Percentiles rank a stretch among this genome's conserved stretches.
phyloP scores from a whole-genome alignment of 2,113 vertebrate species.

The Hyaena hyaena region DNA sequence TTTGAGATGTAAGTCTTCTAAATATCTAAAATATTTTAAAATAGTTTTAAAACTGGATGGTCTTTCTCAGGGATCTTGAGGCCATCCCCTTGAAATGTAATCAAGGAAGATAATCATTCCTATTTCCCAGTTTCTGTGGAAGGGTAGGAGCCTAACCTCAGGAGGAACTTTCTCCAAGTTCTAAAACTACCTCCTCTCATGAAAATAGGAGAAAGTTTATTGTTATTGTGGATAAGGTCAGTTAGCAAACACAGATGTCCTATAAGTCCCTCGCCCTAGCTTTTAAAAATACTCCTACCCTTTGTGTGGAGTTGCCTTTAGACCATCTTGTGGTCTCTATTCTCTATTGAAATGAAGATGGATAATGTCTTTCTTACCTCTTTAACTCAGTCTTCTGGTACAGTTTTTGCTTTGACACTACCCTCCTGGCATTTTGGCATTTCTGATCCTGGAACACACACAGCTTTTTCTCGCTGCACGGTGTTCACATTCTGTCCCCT shows the following conservation, averaged over 20 bases:
- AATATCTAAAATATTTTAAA: too few species aligned
- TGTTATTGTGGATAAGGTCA: not conserved
- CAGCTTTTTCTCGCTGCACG: not conserved
- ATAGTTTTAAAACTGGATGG: not conserved
- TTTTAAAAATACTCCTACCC: not conserved
- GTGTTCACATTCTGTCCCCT: not conserved
- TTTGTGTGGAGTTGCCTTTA: not conserved
- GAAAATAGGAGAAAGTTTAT: not conserved
- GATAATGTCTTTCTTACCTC: not conserved
- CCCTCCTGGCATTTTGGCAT: not conserved
- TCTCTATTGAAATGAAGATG: not conserved
- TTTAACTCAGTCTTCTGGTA: not conserved
- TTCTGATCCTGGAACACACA: not conserved
- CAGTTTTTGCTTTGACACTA: not conserved
- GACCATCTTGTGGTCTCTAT: not conserved
- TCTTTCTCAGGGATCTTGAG: not conserved
- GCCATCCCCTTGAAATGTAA: not conserved
- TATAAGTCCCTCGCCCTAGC: not conserved
- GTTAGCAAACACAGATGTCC: not conserved
- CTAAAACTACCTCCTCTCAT: not conserved
- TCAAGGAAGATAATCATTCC: not conserved
- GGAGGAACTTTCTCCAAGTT: not conserved
- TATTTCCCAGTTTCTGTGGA: not conserved
- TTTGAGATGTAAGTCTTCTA: not conserved
- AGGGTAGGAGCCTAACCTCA: not conserved